These are phyloP conservation scores for Acheta domesticus DNA, from an alignment of 2,888 invertebrate genomes.

Conservation along the genomic window DNA sequence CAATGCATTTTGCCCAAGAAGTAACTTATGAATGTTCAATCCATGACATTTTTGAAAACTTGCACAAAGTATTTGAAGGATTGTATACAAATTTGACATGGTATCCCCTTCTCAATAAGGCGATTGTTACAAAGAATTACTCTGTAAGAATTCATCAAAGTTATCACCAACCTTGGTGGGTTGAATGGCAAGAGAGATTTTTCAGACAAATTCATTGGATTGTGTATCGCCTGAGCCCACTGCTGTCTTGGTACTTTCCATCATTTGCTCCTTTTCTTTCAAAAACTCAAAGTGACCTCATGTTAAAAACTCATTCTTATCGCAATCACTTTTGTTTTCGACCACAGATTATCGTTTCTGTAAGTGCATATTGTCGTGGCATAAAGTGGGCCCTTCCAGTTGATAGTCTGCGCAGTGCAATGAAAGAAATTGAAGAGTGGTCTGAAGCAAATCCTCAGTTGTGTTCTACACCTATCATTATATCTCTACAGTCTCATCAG, in stretches of 20 bases:
- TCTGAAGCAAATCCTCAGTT: constrained; percentile 28
- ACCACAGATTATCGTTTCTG: constrained; percentile 31
- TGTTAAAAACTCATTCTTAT: constrained; percentile 24
- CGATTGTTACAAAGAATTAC: constrained; percentile 28
- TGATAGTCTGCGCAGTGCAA: constrained; percentile 22
- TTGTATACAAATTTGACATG: constrained; percentile 31
- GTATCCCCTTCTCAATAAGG: constrained; percentile 35
- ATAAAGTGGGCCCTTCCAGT: constrained; percentile 33
- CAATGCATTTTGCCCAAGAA: constrained; percentile 33
- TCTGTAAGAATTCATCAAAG: constrained; percentile 30
- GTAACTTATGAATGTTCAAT: constrained; percentile 27
- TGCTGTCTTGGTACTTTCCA: constrained; percentile 31
- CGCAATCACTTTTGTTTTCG: constrained; percentile 31
- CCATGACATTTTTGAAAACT: constrained; percentile 28
- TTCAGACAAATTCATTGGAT: constrained; percentile 31
- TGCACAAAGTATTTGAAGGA: constrained; percentile 26
- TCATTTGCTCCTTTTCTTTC: constrained; percentile 30
- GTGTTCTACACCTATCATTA: constrained; percentile 32
- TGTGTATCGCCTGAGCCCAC: constrained; percentile 28
- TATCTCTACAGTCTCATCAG: constrained; percentile 32
- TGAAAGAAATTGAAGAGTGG: constrained; percentile 31
- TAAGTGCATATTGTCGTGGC: constrained; percentile 31
- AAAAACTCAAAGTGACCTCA: constrained; percentile 28
- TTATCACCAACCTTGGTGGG: constrained; percentile 32
- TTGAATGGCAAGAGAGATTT: constrained; percentile 29